Base-by-base conservation (phyloP, 2,888 invertebrate species). In the Lordiphosa fenestrarum region DNA sequence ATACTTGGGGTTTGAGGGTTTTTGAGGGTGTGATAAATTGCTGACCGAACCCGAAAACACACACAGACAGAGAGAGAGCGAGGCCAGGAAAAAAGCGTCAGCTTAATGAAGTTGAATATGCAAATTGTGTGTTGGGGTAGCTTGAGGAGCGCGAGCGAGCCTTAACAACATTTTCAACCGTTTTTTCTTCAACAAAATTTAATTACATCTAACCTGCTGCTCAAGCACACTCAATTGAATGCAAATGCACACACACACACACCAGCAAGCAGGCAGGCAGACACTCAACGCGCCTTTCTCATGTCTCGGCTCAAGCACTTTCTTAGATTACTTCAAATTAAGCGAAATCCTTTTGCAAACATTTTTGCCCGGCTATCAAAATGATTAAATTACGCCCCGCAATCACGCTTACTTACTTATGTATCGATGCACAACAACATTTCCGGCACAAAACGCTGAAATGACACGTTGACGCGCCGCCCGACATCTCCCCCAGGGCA, bases 41-140 rank as follows among this genome's bases (percentile, higher is more conserved):
- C 47, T 36, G 35, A 47, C 35, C 47, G n/a, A 36, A 49, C 23
- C 49, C 36, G n/a, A 7, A n/a, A n/a, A 36, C 36, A 36, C 49
- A 19, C 35, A 42, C 52, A 53, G 47, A 48, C 49, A 10, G 21
- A 42, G 9, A 39, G 53, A 54, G 19, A 12, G 7, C 2, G 10
- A 15, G 15, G 15, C 15, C 15, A 15, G 15, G 15, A 25, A 48
- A 50, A 69, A 69, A 68, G 57, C 51, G 57, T 56, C 47, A 60
- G 71, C 60, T 72, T 78, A 78, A 83, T 78, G 85, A 85, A 83
- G 67, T 75, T 81, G 70, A 85, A 83, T 84, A 80, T 80, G 85
- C 78, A 85, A 85, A 78, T 80, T 66, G 56, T 66, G 48, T 46
- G 44, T 53, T 46, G 49, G 42, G 46, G 55, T n/a, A n/a, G n/a